Percentiles rank a stretch among this genome's conserved stretches.
Evolutionary conservation across 2,797 vertebrate species (phyloP).

Genomic region (Aphelocoma californica): DNA sequence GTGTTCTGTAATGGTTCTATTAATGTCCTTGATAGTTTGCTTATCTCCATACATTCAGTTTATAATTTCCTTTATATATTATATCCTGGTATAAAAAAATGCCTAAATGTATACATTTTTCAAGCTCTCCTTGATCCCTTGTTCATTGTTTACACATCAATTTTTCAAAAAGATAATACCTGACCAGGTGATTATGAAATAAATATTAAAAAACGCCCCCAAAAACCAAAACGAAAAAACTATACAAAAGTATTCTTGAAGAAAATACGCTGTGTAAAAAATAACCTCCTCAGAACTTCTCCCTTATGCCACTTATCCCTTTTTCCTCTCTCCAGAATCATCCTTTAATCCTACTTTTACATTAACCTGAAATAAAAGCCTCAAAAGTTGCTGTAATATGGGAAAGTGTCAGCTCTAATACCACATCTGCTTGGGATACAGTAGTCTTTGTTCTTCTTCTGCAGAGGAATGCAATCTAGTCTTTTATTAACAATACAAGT

Average conservation of each 20-base stretch:
- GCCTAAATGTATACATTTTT: not conserved
- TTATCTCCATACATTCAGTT: not conserved
- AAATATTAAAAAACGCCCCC: not conserved
- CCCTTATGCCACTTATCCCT: not conserved
- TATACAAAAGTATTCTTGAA: not conserved
- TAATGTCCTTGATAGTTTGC: not conserved
- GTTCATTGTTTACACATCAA: not conserved
- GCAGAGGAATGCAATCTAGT: not conserved
- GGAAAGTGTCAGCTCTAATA: not conserved
- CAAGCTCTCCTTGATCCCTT: not conserved
- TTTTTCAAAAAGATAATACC: not conserved
- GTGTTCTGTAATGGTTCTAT: not conserved
- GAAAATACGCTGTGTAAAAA: not conserved
- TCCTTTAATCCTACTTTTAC: not conserved
- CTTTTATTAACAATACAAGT: slow-evolving; percentile 13
- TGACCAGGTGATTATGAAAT: not conserved
- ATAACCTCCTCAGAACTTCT: not conserved
- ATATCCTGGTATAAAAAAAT: not conserved
- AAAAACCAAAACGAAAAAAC: rapidly evolving
- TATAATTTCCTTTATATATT: not conserved
- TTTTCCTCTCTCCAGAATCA: not conserved
- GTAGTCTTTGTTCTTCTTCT: not conserved
- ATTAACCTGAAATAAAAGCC: not conserved
- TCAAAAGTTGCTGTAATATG: not conserved
- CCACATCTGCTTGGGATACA: not conserved